A percentile compares a stretch with the other conserved stretches of the same genome.
phyloP scores from a whole-genome alignment of 2,113 vertebrate species.

The Hassar affinis region DNA sequence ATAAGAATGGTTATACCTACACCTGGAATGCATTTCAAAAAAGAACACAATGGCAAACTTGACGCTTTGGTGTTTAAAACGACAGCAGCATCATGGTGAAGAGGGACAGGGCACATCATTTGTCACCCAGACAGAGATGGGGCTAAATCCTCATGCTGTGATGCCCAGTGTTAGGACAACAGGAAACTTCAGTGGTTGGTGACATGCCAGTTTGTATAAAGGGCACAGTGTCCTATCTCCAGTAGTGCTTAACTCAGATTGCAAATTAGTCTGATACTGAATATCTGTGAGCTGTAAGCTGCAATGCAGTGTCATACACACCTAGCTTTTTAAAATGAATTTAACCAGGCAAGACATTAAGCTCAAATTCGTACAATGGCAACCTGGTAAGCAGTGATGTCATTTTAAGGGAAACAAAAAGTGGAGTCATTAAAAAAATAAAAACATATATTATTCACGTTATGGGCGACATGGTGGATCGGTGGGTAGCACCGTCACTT shows the following conservation, averaged over 20 bases:
- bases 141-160: slow-evolving; percentile 25
- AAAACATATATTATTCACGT: too few species aligned
- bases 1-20: slow-evolving; percentile 33
- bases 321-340: not conserved
- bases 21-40: slow-evolving; percentile 38
- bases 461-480: too few species aligned
- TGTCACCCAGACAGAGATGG: not conserved
- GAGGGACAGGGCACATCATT: slow-evolving; percentile 28
- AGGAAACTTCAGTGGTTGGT: slow-evolving; percentile 1
- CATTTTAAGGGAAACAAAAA: not conserved
- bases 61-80: slow-evolving; percentile 27
- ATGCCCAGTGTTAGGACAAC: slow-evolving; percentile 1
- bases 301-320: not conserved
- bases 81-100: slow-evolving; percentile 36
- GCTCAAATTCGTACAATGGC: not conserved
- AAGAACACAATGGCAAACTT: slow-evolving; percentile 32
- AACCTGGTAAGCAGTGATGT: not conserved
- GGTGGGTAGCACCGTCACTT: too few species aligned
- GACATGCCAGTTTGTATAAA: slow-evolving; percentile 2
- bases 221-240: not conserved
- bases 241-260: not conserved
- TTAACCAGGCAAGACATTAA: not conserved
- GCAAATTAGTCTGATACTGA: not conserved
- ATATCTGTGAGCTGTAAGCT: not conserved
- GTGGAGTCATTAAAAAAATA: not conserved